Evolutionary conservation across 2,113 vertebrate genomes (phyloP), one percentile per base, ranked within the genome.

Genomic region (Trichomycterus rosablanca): DNA sequence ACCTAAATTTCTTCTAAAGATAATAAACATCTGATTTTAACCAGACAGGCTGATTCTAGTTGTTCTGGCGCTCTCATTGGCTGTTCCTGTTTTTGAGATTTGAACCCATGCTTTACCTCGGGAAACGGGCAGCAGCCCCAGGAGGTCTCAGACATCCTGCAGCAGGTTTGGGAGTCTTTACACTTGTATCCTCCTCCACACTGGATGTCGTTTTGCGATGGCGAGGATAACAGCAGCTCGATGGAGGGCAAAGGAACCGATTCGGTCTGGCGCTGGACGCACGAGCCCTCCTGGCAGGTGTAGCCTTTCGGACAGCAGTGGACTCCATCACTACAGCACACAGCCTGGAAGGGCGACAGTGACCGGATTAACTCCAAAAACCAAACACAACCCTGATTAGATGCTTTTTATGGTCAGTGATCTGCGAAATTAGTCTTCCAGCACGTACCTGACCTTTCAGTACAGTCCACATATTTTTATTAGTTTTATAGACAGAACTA

Each of bases 281-380:
- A 87, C 35, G 78, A 44, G 19, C 10, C 8, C 0, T 51, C 0
- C 45, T 74, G 49, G 0, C 91, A 92, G 1, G 11, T 70, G 74
- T 83, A 90, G 60, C 85, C 89, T 9, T 69, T 56, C 0, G 88
- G 90, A 35, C 89, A 90, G 73, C 90, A 92, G 74, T 89, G 84
- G 67, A 77, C 11, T 39, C 69, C 67, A 35, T 88, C 87, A 0
- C 10, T 3, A 44, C 89, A 92, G 77, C 89, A 81, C 40, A 76
- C 71, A 1, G 79, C 84, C 86, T 86, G 71, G 28, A 51, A 16
- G 1, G 22, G 12, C 19, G 16, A 23, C n/a, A 44, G 7, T 26
- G 14, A 15, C 15, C n/a, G 34, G 11, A 15, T 52, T 7, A 5
- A 20, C n/a, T n/a, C n/a, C n/a, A n/a, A n/a, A n/a, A n/a, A n/a